These are phyloP conservation scores for Lasiurus borealis DNA, from an alignment of 2,113 vertebrate species.

Conservation along the genomic window DNA sequence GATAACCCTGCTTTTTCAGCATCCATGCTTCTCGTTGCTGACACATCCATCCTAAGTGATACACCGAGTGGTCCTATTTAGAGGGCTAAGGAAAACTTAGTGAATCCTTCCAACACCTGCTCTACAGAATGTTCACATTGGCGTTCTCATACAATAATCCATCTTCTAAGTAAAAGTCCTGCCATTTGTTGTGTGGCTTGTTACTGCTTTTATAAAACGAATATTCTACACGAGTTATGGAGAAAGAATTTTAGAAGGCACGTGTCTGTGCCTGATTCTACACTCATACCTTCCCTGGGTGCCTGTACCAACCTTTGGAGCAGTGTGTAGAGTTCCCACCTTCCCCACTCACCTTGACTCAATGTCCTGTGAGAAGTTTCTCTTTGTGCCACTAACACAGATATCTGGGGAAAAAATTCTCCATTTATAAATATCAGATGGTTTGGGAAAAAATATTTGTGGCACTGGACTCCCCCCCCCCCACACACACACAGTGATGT, in stretches of 20 bases:
- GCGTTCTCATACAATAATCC: not conserved
- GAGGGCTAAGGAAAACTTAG: not conserved
- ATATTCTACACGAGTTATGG: not conserved
- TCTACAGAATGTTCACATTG: not conserved
- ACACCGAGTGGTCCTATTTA: not conserved
- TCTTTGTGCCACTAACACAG: slow-evolving; percentile 72
- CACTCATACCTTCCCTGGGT: not conserved
- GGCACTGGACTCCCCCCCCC: slow-evolving; percentile 83
- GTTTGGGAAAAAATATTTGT: slow-evolving; percentile 83
- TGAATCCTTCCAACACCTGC: slow-evolving; percentile 25
- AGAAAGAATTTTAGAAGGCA: not conserved
- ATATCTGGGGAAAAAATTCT: slow-evolving; percentile 79
- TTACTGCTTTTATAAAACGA: not conserved
- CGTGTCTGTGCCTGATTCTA: not conserved
- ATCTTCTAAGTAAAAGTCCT: not conserved
- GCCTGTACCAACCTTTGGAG: not conserved
- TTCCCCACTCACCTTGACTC: slow-evolving; percentile 87
- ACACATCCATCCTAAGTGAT: not conserved
- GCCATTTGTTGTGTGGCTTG: not conserved
- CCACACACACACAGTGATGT: slow-evolving; percentile 91
- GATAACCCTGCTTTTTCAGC: not conserved
- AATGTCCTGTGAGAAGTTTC: slow-evolving; percentile 78
- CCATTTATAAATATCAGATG: slow-evolving; percentile 84
- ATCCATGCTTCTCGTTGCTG: not conserved
- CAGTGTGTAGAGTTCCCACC: slow-evolving; percentile 2